Base-by-base conservation (phyloP, 2,113 vertebrate genomes). In the Balaeniceps rex region DNA sequence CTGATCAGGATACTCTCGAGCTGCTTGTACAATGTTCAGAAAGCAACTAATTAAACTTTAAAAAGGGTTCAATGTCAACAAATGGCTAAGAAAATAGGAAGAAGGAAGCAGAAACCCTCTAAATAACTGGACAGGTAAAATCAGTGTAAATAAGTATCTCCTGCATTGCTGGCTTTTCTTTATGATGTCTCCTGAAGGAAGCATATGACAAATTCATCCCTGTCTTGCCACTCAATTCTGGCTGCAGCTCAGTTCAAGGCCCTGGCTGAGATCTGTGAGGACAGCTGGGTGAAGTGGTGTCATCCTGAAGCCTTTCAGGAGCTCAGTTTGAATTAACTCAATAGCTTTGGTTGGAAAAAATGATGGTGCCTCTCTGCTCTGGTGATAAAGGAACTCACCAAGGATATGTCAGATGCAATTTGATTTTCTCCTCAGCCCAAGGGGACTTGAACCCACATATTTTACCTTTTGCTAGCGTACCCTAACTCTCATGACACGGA, bases 291-390 rank as follows among this genome's bases (percentile, higher is more conserved):
- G 72, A 69, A 38, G 31, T 2, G 2, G 2, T 65, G 69, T 24
- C 69, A 66, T 0, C 13, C 31, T 6, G 18, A 38, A 65, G 47
- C 29, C 4, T 78, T 66, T 40, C 1, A 0, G n/a, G 51, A 75
- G 55, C 13, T 70, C 87, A 38, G 55, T 8, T 29, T 29, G 71
- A 83, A 34, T 6, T 47, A 44, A 23, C 31, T 54, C 76, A 9
- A 10, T 5, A 42, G 61, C n/a, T 68, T 52, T 47, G 61, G 44
- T 17, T 47, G 82, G 85, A 9, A 47, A 40, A 68, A 38, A 42
- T 28, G 58, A 17, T 23, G 65, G 47, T 44, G 64, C 19, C 69
- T 74, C 61, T 83, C 44, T 34, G 81, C 66, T 36, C 34, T 28
- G 64, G 22, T 26, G 81, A 26, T 34, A 52, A 38, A 54, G 66